Evolutionary conservation across 2,888 invertebrate species (phyloP).

Genomic region (Drosophila hawaiiensis): DNA sequence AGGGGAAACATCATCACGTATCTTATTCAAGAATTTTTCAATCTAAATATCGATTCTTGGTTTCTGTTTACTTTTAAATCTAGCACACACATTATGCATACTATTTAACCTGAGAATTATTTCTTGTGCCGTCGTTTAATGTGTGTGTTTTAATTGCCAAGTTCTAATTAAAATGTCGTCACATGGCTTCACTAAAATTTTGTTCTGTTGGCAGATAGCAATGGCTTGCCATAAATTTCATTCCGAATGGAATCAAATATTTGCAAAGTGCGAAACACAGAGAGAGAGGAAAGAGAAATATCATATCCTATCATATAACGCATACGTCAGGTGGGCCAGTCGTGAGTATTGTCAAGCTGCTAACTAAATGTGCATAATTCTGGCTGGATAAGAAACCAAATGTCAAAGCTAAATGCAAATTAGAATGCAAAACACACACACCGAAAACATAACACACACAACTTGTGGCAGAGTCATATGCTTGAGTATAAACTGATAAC

Average conservation of each 20-base stretch:
- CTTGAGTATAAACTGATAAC: conserved; percentile 55
- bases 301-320: conserved; percentile 32
- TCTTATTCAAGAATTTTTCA: neutral
- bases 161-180: conserved; percentile 77
- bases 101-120: no score
- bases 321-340: conserved; percentile 55
- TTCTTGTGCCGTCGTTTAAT: neutral
- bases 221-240: conserved; percentile 68
- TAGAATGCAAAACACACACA: conserved; percentile 36
- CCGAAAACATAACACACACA: conserved; percentile 14
- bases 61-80: neutral
- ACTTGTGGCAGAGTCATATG: conserved; percentile 10
- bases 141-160: conserved; percentile 35
- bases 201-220: conserved; percentile 62
- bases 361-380: conserved; percentile 74
- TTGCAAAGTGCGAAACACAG: conserved; percentile 20
- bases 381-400: conserved; percentile 35
- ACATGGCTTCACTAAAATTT: conserved; percentile 32
- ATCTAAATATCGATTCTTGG: neutral
- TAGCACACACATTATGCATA: neutral
- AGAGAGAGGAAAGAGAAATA: neutral
- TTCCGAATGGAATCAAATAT: conserved; percentile 49
- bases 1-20: neutral
- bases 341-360: conserved; percentile 59
- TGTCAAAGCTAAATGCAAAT: conserved; percentile 48